A percentile compares a stretch with the other conserved stretches of the same genome.
phyloP scores from a whole-genome alignment of 2,113 vertebrate genomes.

The Bucco capensis region DNA sequence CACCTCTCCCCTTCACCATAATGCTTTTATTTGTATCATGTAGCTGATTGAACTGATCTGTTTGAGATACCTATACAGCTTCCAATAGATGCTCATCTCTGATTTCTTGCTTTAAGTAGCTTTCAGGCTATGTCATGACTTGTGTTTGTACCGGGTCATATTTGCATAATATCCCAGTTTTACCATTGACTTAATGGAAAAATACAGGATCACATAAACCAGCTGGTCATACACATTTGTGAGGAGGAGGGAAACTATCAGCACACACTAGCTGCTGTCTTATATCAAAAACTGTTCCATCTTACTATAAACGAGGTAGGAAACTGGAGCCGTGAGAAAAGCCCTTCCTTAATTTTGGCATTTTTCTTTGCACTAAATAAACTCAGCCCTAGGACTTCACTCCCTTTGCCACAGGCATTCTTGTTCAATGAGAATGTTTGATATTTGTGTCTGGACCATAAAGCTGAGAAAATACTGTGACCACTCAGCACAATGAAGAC shows the following conservation, averaged over 20 bases:
- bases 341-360: neutral
- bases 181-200: slow-evolving; percentile 32
- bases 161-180: slow-evolving; percentile 40
- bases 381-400: neutral
- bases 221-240: slow-evolving; percentile 51
- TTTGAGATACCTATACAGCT: neutral
- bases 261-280: slow-evolving; percentile 48
- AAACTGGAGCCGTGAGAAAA: slow-evolving; percentile 48
- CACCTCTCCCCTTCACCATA: neutral
- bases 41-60: neutral
- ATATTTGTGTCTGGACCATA: slow-evolving; percentile 21
- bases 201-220: slow-evolving; percentile 27
- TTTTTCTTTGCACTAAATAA: slow-evolving; percentile 45
- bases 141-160: neutral
- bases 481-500: neutral
- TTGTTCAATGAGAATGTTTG: neutral
- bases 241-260: slow-evolving; percentile 30
- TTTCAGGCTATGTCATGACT: neutral
- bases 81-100: neutral
- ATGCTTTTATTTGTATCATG: neutral
- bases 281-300: slow-evolving; percentile 65
- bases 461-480: neutral
- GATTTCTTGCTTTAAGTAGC: neutral
- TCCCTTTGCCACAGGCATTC: slow-evolving; percentile 32
- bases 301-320: slow-evolving; percentile 29